Base-by-base conservation (phyloP, 1,140 invertebrate genomes). In the Cataglyphis hispanica region DNA sequence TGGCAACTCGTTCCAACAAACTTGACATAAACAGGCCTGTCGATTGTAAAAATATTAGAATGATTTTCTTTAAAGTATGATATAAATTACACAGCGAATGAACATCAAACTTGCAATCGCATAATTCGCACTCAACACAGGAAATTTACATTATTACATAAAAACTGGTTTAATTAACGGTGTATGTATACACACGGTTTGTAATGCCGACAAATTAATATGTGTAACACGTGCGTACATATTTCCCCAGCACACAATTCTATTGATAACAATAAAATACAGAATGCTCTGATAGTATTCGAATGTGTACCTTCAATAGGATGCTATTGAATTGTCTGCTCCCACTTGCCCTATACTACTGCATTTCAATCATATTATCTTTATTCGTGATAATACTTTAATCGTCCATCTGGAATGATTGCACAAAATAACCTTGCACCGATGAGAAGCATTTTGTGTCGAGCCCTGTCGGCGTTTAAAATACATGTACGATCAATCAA, bases 301-400 rank as follows among this genome's bases (percentile, higher is more conserved):
- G 46, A 50, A 19, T 19, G 4, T 50, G 16, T 50, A 22, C 2
- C 8, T 58, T 58, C 0, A 74, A 40, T 37, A 40, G 2, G 22
- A 10, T 19, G 40, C 13, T 34, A 40, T 63, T 13, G 40, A 43
- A 50, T 50, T 77, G 64, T 56, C 2, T 40, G 16, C 56, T 40
- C 25, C 5, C 5, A 5, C 31, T 46, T n/a, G 27, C n/a, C 25
- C n/a, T 25, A 66, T 16, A 50, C 7, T n/a, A 19, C 31, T 64
- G 16, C 27, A 64, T 64, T 43, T 77, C 58, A 77, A 46, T 77
- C 11, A 19, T 46, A 46, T 77, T 77, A 46, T 46, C 22, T n/a
- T 34, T 16, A n/a, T 43, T 77, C 53, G 25, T n/a, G 43, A 34
- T 27, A n/a, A 46, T 22, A 25, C 22, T 22, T 34, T 77, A 77